Conservation (phyloP, 1,140 invertebrate genomes). For the Pararge aegeria region DNA sequence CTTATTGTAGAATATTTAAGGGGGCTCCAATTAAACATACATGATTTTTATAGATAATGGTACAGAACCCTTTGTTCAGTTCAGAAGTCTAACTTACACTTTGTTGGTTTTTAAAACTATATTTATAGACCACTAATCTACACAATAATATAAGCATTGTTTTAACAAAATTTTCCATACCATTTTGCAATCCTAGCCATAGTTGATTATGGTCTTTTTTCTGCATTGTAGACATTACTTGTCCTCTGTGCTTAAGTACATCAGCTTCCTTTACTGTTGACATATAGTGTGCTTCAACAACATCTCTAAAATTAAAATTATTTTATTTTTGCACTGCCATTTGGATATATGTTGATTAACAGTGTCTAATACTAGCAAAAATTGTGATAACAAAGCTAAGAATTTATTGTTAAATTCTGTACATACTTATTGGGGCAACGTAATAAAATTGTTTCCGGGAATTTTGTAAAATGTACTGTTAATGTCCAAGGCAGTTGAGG, state of each 20-base stretch:
- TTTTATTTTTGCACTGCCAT: no score
- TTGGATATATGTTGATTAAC: no score
- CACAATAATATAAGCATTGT: neutral
- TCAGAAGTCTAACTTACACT: no score
- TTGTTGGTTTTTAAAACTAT: no score
- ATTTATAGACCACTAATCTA: neutral
- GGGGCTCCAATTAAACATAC: no score
- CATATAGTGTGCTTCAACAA: constrained; percentile 96
- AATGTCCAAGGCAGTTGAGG: constrained; percentile 94
- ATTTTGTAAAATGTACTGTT: constrained; percentile 96
- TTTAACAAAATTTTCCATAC: constrained; percentile 70
- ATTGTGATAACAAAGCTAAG: neutral
- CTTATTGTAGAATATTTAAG: no score
- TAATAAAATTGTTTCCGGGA: constrained; percentile 90
- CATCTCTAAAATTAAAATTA: constrained; percentile 86
- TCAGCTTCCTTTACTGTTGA: constrained; percentile 98
- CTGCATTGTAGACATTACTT: constrained; percentile 96
- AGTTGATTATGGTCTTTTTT: constrained; percentile 98
- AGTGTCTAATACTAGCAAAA: no score
- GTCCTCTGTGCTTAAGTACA: constrained; percentile 95
- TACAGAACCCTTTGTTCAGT: no score
- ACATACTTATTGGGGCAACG: constrained; percentile 88
- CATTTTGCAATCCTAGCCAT: constrained; percentile 96
- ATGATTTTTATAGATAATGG: no score
- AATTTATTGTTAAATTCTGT: neutral